These are phyloP conservation scores for Pipistrellus nathusii DNA, from an alignment of 2,797 vertebrate species.

Conservation along the genomic window DNA sequence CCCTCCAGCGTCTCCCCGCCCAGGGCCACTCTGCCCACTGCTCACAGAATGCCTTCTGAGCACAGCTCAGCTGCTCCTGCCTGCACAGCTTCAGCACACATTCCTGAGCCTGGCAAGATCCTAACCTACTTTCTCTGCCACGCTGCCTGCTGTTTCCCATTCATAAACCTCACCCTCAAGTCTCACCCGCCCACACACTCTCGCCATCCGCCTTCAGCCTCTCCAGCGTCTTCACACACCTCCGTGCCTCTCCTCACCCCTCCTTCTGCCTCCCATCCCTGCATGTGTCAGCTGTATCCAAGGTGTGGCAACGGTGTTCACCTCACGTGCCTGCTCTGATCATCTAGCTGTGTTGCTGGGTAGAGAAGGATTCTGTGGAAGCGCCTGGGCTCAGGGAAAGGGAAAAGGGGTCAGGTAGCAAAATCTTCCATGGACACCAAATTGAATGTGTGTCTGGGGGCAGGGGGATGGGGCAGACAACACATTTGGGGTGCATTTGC, in stretches of 20 bases:
- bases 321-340: not conserved
- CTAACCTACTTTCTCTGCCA: slow-evolving; percentile 3
- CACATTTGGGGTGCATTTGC: not conserved
- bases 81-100: not conserved
- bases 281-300: not conserved
- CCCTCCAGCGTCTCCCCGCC: not conserved
- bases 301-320: not conserved
- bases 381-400: not conserved
- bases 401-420: not conserved
- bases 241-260: fast-evolving
- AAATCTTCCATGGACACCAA: not conserved
- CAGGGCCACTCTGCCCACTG: not conserved
- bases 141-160: not conserved
- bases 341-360: not conserved
- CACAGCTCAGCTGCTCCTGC: not conserved
- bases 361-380: not conserved
- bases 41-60: not conserved
- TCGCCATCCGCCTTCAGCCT: not conserved
- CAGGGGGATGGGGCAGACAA: too few relatives aligned
- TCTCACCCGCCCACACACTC: not conserved
- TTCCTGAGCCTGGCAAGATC: not conserved
- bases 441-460: not conserved
- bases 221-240: not conserved
- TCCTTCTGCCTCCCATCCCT: not conserved
- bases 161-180: not conserved